Evolutionary conservation across 2,888 invertebrate genomes (phyloP).

Genomic region (Oeneis ivallda): DNA sequence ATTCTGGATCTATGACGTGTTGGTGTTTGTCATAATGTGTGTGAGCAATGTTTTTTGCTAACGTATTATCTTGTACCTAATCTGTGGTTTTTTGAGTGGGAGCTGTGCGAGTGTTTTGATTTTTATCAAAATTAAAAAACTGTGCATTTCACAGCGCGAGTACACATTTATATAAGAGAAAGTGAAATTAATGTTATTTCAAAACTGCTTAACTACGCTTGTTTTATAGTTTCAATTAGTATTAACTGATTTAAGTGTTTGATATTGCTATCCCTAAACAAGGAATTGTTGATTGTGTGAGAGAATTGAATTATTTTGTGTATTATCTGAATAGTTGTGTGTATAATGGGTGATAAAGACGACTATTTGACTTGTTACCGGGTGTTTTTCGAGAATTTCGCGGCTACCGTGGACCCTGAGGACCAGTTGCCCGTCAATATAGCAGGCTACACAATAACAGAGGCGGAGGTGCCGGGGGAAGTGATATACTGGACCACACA

Average conservation of each 20-base stretch:
- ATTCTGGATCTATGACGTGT: too few relatives aligned
- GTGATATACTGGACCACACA: constrained; percentile 89
- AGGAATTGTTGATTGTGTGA: constrained; percentile 42
- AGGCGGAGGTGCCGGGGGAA: constrained; percentile 87
- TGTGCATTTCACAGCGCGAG: background rate
- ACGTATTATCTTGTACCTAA: too few relatives aligned
- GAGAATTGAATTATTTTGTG: constrained; percentile 35
- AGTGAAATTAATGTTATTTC: constrained; percentile 36
- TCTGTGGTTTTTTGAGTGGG: constrained; percentile 53
- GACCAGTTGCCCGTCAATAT: constrained; percentile 89
- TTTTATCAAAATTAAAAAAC: constrained; percentile 45
- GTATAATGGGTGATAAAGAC: constrained; percentile 81
- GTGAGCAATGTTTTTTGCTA: constrained; percentile 59
- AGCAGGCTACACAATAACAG: constrained; percentile 85
- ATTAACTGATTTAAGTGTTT: constrained; percentile 8
- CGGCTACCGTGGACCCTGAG: constrained; percentile 84
- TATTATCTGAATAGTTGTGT: constrained; percentile 29
- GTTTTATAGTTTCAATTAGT: background rate
- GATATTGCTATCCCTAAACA: constrained; percentile 30
- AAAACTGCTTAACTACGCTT: constrained; percentile 3
- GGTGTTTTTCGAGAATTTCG: constrained; percentile 87
- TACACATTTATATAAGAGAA: constrained; percentile 31
- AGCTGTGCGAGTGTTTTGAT: constrained; percentile 64
- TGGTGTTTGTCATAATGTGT: constrained; percentile 53
- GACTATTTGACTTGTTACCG: constrained; percentile 86